These are phyloP conservation scores for Takifugu rubripes DNA, from an alignment of 2,797 vertebrate species.

Conservation along the genomic window DNA sequence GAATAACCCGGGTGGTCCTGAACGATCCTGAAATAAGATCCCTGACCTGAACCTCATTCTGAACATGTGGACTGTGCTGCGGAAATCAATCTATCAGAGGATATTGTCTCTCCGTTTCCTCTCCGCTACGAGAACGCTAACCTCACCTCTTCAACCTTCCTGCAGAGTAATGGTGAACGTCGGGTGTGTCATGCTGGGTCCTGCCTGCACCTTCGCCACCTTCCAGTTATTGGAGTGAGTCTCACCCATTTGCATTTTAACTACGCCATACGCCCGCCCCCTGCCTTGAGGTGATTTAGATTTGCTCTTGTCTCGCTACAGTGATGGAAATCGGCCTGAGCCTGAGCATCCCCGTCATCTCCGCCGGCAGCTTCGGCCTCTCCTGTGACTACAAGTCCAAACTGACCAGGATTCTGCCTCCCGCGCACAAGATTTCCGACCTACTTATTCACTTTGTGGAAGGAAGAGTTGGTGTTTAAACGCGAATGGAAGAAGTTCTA, in stretches of 20 bases:
- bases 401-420: constrained; percentile 86
- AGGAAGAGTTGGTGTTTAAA: constrained; percentile 54
- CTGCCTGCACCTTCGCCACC: constrained; percentile 89
- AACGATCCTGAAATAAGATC: too few relatives aligned
- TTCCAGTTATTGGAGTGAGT: constrained; percentile 95
- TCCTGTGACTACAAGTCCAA: constrained; percentile 89
- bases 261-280: neutral
- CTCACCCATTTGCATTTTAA: constrained; percentile 1
- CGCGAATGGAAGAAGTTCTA: constrained; percentile 76
- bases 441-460: constrained; percentile 82
- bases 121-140: too few relatives aligned
- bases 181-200: constrained; percentile 89
- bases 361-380: constrained; percentile 93
- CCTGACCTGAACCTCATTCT: too few relatives aligned
- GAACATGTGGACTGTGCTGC: too few relatives aligned
- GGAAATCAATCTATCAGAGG: too few relatives aligned
- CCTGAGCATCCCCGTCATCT: constrained; percentile 87
- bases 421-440: constrained; percentile 84
- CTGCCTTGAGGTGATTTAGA: constrained; percentile 6
- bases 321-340: constrained; percentile 78
- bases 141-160: neutral
- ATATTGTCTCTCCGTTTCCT: too few relatives aligned
- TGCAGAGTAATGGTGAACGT: constrained; percentile 51
- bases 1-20: too few relatives aligned
- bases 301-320: constrained; percentile 24